Percentiles rank a stretch among this genome's conserved stretches.
Evolutionary conservation across 1,140 invertebrate genomes (phyloP).

Genomic region (Protaetia brevitarsis): DNA sequence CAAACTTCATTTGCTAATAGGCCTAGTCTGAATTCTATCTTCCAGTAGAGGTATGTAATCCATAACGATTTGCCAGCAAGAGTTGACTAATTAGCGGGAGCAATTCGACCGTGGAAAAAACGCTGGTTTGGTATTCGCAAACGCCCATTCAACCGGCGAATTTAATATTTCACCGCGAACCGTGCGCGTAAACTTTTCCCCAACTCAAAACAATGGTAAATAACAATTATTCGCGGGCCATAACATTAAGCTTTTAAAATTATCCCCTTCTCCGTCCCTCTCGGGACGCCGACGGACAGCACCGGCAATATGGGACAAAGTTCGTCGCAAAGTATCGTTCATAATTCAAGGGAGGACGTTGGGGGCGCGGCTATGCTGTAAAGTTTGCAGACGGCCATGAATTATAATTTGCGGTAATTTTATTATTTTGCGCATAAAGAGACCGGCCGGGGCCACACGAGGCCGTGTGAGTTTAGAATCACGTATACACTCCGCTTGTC

Average conservation of each 20-base stretch:
- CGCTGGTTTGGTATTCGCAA: neutral
- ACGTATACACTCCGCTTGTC: no score
- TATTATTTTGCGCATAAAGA: neutral
- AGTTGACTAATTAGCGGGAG: neutral
- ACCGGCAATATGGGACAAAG: neutral
- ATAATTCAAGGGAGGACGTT: neutral
- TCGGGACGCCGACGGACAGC: neutral
- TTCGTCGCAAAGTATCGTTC: neutral
- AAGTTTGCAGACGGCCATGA: constrained; percentile 10
- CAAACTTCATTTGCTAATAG: no score
- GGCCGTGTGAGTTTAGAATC: neutral
- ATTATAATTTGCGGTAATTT: constrained; percentile 17
- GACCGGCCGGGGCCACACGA: neutral
- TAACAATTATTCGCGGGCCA: constrained; percentile 12
- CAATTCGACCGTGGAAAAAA: neutral
- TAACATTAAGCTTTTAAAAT: constrained; percentile 16
- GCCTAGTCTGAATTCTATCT: no score
- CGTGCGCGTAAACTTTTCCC: neutral
- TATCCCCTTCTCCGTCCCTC: no score
- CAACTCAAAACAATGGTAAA: constrained; percentile 12
- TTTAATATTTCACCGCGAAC: constrained; percentile 7
- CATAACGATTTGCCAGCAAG: neutral
- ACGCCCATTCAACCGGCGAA: neutral
- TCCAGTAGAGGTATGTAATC: no score
- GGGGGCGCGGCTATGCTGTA: neutral